phyloP scores from a whole-genome alignment of 2,113 vertebrate species.

The Campylorhamphus procurvoides region DNA sequence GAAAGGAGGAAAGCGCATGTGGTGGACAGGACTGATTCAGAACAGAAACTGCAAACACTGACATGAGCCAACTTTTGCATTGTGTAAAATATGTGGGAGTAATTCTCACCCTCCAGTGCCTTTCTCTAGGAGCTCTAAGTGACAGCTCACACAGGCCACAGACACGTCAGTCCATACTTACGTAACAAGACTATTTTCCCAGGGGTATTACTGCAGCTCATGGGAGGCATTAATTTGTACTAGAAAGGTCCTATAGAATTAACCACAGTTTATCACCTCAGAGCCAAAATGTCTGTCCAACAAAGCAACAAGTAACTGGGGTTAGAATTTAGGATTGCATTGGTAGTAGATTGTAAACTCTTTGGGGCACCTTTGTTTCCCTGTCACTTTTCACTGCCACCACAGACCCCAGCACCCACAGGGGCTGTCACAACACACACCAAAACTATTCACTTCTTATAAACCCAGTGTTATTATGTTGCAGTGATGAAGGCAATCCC shows the following conservation, averaged over 20 bases:
- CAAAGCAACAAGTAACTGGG: background rate
- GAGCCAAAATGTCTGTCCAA: background rate
- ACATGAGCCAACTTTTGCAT: background rate
- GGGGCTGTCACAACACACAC: background rate
- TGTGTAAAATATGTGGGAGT: background rate
- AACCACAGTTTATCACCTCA: background rate
- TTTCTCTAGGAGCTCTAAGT: background rate
- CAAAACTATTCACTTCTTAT: background rate
- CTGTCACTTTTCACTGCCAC: background rate
- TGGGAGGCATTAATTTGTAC: background rate
- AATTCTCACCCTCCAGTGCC: background rate
- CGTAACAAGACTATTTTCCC: background rate
- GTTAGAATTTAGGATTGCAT: background rate
- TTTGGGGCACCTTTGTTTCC: background rate
- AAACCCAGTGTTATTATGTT: background rate
- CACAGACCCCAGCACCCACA: background rate
- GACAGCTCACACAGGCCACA: background rate
- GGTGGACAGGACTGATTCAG: background rate
- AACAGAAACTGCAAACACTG: background rate
- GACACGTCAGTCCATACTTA: background rate
- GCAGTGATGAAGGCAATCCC: background rate
- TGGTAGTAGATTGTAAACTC: background rate
- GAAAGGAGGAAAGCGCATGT: background rate
- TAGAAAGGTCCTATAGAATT: background rate
- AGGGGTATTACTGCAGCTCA: background rate